Base-by-base conservation (phyloP, 2,888 invertebrate genomes). In the Spisula solida region DNA sequence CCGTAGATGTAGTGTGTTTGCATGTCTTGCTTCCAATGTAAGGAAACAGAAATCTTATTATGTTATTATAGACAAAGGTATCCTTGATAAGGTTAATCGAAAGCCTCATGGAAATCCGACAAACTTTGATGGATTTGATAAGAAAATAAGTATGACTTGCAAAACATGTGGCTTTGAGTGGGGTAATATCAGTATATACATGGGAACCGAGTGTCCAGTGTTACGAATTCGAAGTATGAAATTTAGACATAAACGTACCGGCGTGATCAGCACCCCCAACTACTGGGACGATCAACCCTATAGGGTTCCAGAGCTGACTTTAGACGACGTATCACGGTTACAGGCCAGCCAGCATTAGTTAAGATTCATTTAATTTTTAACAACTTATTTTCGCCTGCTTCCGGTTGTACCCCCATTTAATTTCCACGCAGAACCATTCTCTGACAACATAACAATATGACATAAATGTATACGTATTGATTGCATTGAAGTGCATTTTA, bases 271-370 rank as follows among this genome's bases (percentile, higher is more conserved):
- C 0, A n/a, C 47, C 12, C 89, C 78, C 75, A 90, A 87, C 34
- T 90, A 90, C 25, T 92, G 92, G 92, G 12, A 80, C 1, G 89
- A 90, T 55, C 84, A 90, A 12, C 90, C 90, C 18, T 88, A 85
- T 34, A 47, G 16, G 1, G 75, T 90, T 10, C 87, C 80, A 0
- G 82, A 88, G 82, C 85, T 88, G 31, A 60, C 66, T 0, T 41
- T 60, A 34, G 90, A 90, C 25, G 91, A 91, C 48, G 75, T 91
- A 16, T 82, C 88, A 20, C 82, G 84, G 31, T 55, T 91, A 20
- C 80, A 90, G 25, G 80, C 87, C n/a, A 41, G 16, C 34, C 75
- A 75, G 34, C 34, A 25, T 14, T 70, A 70, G 20, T 56, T 56
- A 20, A 20, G 41, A 2, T 41, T 41, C 41, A 41, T 8, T 41